Evolutionary conservation across 2,113 vertebrate species (phyloP).

Genomic region (Clarias macrocephalus): DNA sequence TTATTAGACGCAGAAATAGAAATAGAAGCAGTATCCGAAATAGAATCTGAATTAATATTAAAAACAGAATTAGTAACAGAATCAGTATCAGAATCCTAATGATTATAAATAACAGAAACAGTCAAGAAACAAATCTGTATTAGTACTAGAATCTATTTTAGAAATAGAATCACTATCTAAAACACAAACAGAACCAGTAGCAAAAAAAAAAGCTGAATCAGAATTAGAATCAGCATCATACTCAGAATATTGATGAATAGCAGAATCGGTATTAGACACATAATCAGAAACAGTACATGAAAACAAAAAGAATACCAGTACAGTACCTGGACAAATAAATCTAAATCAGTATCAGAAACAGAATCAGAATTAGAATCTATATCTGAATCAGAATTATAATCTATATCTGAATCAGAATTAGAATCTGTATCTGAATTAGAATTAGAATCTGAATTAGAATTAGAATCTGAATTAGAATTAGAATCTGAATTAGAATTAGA

Average conservation of each 20-base stretch:
- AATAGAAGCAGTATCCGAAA: no score
- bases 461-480: neutral
- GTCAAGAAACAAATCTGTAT: neutral
- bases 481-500: neutral
- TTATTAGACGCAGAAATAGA: no score
- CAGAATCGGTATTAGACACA: neutral
- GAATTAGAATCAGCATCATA: neutral
- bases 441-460: neutral
- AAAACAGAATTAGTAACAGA: no score
- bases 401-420: neutral
- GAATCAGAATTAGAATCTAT: neutral
- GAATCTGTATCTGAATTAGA: neutral
- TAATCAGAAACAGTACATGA: no score
- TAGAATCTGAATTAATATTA: no score
- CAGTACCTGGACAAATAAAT: no score
- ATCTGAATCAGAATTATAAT: neutral
- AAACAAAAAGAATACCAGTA: no score
- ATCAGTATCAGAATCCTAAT: no score
- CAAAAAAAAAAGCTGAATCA: no score
- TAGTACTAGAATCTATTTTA: neutral
- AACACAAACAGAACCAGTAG: no score
- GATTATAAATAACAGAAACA: neutral
- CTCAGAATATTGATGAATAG: neutral
- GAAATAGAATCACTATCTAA: neutral
- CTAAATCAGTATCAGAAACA: neutral